Percentiles rank a stretch among this genome's conserved stretches.
phyloP scores from a whole-genome alignment of 1,140 invertebrate genomes.

The Drosophila nebulosa region DNA sequence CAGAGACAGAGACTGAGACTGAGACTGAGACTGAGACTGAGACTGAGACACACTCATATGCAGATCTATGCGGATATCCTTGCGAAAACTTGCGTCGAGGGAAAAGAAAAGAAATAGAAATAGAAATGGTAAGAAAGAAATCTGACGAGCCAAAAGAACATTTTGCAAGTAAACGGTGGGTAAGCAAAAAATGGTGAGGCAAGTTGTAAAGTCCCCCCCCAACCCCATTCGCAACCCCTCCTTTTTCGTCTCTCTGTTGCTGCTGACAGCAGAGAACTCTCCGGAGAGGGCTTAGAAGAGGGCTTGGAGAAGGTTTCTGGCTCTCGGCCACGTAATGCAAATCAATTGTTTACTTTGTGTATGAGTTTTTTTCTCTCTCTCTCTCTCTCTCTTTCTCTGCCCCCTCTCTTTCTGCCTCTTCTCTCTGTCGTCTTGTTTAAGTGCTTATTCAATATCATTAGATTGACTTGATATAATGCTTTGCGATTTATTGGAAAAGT shows the following conservation, averaged over 20 bases:
- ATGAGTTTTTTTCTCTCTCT: not conserved
- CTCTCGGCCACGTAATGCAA: conserved; percentile 58
- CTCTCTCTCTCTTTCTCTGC: not conserved
- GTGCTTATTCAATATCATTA: conserved; percentile 79
- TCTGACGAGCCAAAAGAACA: conserved; percentile 48
- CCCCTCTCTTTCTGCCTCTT: not conserved
- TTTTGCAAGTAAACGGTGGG: conserved; percentile 73
- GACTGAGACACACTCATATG: not conserved
- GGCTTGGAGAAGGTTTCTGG: not conserved
- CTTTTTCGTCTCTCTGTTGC: too few species aligned
- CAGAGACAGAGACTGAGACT: conserved; percentile 27
- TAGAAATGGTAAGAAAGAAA: too few species aligned
- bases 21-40: not conserved
- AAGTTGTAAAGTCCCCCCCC: conserved; percentile 64
- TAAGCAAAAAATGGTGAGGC: conserved; percentile 69
- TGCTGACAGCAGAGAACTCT: conserved; percentile 3
- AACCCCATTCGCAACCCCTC: too few species aligned
- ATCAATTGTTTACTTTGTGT: conserved; percentile 79
- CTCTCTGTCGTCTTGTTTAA: conserved; percentile 56
- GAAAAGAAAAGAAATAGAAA: not conserved
- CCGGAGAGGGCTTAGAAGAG: not conserved
- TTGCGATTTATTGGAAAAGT: not conserved
- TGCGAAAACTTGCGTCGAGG: conserved; percentile 44
- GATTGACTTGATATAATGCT: conserved; percentile 31
- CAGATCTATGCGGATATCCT: conserved; percentile 17